A percentile compares a stretch with the other conserved stretches of the same genome.
These are phyloP conservation scores for Dasyornis broadbenti DNA, from an alignment of 2,113 vertebrate species.

Conservation along the genomic window DNA sequence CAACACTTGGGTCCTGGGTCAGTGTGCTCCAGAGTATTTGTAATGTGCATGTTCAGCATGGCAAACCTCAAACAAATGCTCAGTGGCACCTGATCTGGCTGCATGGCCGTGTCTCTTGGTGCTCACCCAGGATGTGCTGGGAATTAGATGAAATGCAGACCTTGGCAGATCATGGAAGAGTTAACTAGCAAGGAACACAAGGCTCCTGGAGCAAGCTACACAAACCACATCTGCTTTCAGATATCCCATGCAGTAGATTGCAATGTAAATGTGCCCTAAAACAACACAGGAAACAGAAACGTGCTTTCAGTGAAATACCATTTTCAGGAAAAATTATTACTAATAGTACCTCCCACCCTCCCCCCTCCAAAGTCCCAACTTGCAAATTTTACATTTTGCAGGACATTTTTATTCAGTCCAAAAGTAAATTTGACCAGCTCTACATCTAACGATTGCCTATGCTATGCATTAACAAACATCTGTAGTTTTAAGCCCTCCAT, in stretches of 20 bases:
- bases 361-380: not conserved
- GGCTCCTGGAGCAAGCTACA: not conserved
- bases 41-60: fast-evolving
- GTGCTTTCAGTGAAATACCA: not conserved
- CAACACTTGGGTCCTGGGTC: no score
- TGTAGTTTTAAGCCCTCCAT: not conserved
- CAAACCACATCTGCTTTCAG: not conserved
- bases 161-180: not conserved
- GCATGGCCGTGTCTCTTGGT: fast-evolving
- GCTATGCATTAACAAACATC: not conserved
- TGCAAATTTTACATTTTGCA: not conserved
- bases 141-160: not conserved
- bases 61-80: not conserved
- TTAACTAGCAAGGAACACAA: not conserved
- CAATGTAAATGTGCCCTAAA: not conserved
- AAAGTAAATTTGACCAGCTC: not conserved
- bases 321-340: not conserved
- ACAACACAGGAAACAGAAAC: not conserved
- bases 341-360: fast-evolving
- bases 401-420: not conserved
- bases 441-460: not conserved
- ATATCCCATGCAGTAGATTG: not conserved
- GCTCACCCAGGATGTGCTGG: not conserved
- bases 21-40: fast-evolving
- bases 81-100: not conserved